Base-by-base conservation (phyloP, 1,140 invertebrate genomes). In the Penaeus vannamei region DNA sequence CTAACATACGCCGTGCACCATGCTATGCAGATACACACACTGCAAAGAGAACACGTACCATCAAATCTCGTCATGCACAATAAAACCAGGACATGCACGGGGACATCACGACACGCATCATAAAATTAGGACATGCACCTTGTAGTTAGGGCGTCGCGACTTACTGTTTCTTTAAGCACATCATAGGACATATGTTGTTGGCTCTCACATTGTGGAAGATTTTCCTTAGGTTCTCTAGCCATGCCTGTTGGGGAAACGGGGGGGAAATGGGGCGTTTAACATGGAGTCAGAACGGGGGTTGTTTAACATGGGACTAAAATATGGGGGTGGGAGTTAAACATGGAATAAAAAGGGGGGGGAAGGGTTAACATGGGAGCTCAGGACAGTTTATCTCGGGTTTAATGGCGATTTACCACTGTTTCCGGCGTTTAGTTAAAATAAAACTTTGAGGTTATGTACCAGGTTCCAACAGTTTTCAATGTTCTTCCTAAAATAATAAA, bases 161-260 rank as follows among this genome's bases (percentile, higher is more conserved):
- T 98, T 96, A 99, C 98, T 99, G 98, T 95, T 99, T 99, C 94
- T 98, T 98, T 92, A 99, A 95, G 95, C 97, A 98, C 92, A 98
- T 99, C 96, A 98, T 97, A 76, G 99, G 98, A 94, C 98, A 99
- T 92, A 99, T 96, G 95, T 99, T 99, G 95, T 99, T 99, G 92
- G 97, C 98, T 96, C 99, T 99, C 92, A 98, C 97, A 94, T 99
- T 99, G 94, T 99, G 98, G 85, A 98, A 98, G 93, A 99, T 98
- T 94, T 96, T 95, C 94, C 98, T 95, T 92, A 99, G 95, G 92
- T 97, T 97, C 93, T 97, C 96, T 94, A 99, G 95, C 99, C 99
- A 99, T 92, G 95, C 95, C 98, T 99, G 94, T 91, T 94, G 84
- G 76, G 72, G 64, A 64, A 46, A 66, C 5, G 22, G 26, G 53